Conservation (phyloP, 2,797 vertebrate species). For the Momotus momota region DNA sequence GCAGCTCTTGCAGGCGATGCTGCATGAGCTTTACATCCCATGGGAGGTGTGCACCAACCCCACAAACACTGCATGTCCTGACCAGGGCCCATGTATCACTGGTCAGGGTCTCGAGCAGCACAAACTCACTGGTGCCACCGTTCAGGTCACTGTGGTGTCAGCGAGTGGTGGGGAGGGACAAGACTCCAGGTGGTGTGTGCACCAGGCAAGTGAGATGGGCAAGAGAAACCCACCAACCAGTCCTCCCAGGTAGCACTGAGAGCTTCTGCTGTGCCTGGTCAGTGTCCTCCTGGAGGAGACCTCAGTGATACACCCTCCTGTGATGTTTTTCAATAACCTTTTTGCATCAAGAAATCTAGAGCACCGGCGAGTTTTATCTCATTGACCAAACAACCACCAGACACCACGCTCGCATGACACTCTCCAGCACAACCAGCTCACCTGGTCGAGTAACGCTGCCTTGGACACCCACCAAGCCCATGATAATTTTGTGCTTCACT, state of each 20-base stretch:
- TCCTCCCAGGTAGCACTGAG: rapidly evolving
- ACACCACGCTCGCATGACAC: neutral
- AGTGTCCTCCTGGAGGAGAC: neutral
- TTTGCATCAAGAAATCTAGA: neutral
- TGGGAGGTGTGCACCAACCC: neutral
- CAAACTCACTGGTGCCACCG: neutral
- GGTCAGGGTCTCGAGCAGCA: neutral
- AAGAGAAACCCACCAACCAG: neutral
- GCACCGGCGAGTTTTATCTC: neutral
- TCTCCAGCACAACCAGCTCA: neutral
- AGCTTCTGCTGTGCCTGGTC: rapidly evolving
- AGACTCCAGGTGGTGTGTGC: rapidly evolving
- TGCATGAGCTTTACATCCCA: rapidly evolving
- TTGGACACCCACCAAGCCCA: constrained; percentile 1
- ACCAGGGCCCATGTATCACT: rapidly evolving
- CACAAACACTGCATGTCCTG: rapidly evolving
- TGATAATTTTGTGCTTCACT: constrained; percentile 28
- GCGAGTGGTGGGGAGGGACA: neutral
- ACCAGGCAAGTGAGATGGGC: neutral
- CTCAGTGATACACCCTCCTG: neutral
- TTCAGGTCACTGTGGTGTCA: rapidly evolving
- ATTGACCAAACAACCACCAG: neutral
- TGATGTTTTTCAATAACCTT: neutral
- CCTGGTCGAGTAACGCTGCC: neutral
- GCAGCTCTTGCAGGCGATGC: rapidly evolving